Percentiles rank a stretch among this genome's conserved stretches.
Evolutionary conservation across 2,113 vertebrate species (phyloP).

Genomic region (Amblyornis subalaris): DNA sequence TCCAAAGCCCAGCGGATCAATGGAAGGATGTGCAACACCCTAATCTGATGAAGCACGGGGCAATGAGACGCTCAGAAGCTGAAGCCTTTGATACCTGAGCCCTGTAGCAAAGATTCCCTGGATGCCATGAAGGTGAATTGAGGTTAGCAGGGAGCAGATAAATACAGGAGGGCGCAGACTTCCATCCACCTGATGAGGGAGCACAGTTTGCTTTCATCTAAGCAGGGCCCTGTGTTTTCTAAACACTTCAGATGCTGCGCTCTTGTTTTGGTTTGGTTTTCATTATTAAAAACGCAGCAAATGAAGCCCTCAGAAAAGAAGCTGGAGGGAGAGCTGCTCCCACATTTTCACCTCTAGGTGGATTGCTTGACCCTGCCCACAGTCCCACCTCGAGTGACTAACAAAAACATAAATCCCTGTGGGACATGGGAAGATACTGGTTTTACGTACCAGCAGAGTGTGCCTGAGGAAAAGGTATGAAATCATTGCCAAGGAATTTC

Average conservation of each 20-base stretch:
- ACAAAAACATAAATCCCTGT: background rate
- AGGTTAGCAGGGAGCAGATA: constrained; percentile 54
- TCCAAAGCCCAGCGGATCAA: background rate
- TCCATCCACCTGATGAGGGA: constrained; percentile 53
- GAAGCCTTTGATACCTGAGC: constrained; percentile 38
- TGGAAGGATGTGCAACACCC: background rate
- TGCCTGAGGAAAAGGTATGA: constrained; percentile 19
- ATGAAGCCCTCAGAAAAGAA: constrained; percentile 25
- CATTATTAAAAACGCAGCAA: constrained; percentile 33
- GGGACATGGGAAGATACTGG: background rate
- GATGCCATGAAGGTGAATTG: constrained; percentile 36
- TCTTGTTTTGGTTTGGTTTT: constrained; percentile 52
- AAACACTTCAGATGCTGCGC: background rate
- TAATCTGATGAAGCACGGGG: background rate
- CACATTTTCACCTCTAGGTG: constrained; percentile 50
- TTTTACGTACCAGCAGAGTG: background rate
- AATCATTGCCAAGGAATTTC: constrained; percentile 27
- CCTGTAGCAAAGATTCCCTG: constrained; percentile 51
- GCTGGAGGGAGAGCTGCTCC: constrained; percentile 28
- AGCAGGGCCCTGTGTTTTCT: background rate
- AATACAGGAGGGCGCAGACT: constrained; percentile 32
- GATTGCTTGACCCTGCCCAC: constrained; percentile 46
- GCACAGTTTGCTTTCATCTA: constrained; percentile 39
- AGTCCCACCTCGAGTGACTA: constrained; percentile 10
- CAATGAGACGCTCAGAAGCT: background rate